Evolutionary conservation across 2,113 vertebrate genomes (phyloP).

Genomic region (Psephotus haematonotus): DNA sequence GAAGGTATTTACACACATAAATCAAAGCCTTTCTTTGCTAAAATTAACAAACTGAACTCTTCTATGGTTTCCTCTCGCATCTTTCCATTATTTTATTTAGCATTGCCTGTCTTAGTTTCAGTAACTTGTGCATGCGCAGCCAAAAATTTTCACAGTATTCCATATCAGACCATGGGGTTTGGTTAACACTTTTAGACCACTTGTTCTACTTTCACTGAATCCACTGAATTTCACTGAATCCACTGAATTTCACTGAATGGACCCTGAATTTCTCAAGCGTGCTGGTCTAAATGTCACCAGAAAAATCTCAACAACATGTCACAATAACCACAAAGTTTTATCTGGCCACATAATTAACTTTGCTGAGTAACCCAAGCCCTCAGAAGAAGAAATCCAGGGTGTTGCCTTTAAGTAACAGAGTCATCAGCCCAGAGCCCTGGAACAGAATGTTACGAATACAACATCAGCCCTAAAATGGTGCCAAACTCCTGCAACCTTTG

Average conservation of each 20-base stretch:
- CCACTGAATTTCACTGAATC: not conserved
- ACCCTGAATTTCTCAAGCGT: not conserved
- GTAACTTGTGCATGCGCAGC: not conserved
- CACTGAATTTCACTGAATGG: not conserved
- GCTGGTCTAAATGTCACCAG: not conserved
- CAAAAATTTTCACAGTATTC: not conserved
- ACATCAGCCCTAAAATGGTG: not conserved
- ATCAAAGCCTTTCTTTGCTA: not conserved
- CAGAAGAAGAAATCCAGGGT: not conserved
- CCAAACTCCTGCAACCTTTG: conserved; percentile 43
- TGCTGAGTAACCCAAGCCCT: not conserved
- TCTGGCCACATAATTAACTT: not conserved
- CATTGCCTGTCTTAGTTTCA: not conserved
- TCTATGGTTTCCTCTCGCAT: not conserved
- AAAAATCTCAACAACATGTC: not conserved
- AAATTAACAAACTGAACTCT: not conserved
- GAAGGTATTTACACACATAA: not conserved
- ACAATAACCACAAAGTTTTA: not conserved
- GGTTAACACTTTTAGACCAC: not conserved
- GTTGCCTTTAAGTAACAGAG: conserved; percentile 36
- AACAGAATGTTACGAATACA: conserved; percentile 43
- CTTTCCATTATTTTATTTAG: not conserved
- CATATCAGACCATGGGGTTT: not conserved
- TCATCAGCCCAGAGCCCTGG: conserved; percentile 32
- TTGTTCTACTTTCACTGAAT: not conserved